These are phyloP conservation scores for Fistularia tabacaria DNA, from an alignment of 2,797 vertebrate species.

Conservation along the genomic window DNA sequence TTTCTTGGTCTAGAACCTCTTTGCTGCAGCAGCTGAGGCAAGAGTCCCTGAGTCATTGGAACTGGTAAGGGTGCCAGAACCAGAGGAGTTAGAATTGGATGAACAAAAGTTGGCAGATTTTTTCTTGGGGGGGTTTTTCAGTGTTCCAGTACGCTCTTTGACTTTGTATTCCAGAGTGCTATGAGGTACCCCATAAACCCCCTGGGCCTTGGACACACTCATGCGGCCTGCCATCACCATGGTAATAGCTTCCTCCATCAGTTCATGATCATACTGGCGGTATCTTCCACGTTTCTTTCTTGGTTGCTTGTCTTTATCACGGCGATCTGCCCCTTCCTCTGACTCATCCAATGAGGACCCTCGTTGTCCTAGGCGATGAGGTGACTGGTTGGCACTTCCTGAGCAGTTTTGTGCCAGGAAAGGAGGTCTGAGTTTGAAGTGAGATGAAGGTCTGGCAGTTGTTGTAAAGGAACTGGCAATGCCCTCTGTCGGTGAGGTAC, in stretches of 20 bases:
- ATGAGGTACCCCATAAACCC: constrained; percentile 97
- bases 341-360: constrained; percentile 83
- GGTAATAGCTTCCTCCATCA: constrained; percentile 96
- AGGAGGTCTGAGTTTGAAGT: constrained; percentile 66
- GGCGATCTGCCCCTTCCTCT: constrained; percentile 84
- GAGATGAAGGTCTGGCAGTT: constrained; percentile 49
- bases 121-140: constrained; percentile 98
- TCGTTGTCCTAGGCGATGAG: constrained; percentile 54
- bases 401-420: constrained; percentile 51
- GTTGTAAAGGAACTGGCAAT: constrained; percentile 39
- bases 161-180: constrained; percentile 99
- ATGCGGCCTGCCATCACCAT: constrained; percentile 98
- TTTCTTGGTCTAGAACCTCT: constrained; percentile 82
- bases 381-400: constrained; percentile 54
- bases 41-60: constrained; percentile 94
- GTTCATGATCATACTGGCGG: constrained; percentile 96
- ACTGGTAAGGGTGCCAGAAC: constrained; percentile 61
- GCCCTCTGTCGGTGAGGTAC: constrained; percentile 61
- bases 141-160: constrained; percentile 95
- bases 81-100: constrained; percentile 50
- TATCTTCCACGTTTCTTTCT: constrained; percentile 98
- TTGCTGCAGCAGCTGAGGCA: constrained; percentile 76
- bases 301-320: constrained; percentile 96
- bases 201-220: constrained; percentile 99
- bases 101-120: constrained; percentile 80